Base-by-base conservation (phyloP, 2,888 invertebrate species). In the Melieria crassipennis region DNA sequence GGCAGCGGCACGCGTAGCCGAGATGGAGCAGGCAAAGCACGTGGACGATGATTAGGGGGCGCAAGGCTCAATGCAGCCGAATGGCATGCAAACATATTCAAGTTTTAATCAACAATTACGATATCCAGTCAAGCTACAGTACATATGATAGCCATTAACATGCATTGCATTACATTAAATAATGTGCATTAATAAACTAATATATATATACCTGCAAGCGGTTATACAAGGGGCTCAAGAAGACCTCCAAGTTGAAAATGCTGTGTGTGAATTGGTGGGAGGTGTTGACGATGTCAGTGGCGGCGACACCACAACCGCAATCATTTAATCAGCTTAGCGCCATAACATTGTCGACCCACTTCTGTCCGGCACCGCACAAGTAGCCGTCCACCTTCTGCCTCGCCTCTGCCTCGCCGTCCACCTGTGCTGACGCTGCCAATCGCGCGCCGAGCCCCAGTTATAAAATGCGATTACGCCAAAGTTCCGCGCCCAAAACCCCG, bases 1-100 rank as follows among this genome's bases (percentile, higher is more conserved):
- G 58, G 79, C 82, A 63, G 81, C 82, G 30, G 79, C 81, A 62
- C 76, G 78, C 55, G 78, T 84, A 65, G 77, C 82, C 42, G 80
- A 81, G 74, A 65, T 79, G 63, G 82, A 82, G 69, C 79, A 80
- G 71, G 79, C 77, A 63, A 77, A 79, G 1, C 67, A 74, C 42
- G 65, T 62, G 57, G 67, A 71, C 64, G 82, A 82, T 5, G 80
- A 83, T 72, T 78, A 75, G 64, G 30, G 30, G 30, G 30, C 30
- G 30, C 30, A 30, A 30, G 0, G 30, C 30, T 30, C 30, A 30
- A 30, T 30, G 30, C 30, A 30, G 30, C 30, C 30, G 30, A 16
- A 65, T 48, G 16, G 46, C 52, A 47, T 55, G 43, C 57, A 55
- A 47, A 9, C 65, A 48, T 50, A 30, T 16, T 61, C 9, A 9